Base-by-base conservation (phyloP, 2,113 vertebrate genomes). In the Motacilla tschutschensis region DNA sequence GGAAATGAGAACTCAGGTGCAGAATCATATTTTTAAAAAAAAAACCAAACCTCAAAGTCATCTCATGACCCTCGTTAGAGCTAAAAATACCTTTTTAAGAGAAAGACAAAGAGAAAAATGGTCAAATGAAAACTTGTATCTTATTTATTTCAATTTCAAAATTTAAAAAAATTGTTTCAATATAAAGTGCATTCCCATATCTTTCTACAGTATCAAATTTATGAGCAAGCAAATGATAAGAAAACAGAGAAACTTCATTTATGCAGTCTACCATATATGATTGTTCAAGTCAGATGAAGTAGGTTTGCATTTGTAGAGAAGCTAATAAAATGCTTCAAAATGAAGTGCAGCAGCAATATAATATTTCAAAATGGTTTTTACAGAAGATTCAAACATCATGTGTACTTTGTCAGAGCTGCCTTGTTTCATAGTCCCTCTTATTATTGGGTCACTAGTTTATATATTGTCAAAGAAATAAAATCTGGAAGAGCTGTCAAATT, bases 381-480 rank as follows among this genome's bases (percentile, higher is more conserved):
- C 17, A 47, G 26, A 55, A 64, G 40, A 26, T 79, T 86, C 57
- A 84, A 71, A 66, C 12, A 66, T 44, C 19, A 24, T 13, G 17
- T 69, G 28, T 59, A 58, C 13, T 72, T 79, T 77, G 57, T 76
- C 86, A 93, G 74, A 94, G 51, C 33, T 79, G 33, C 55, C 74
- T 83, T 80, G 69, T 84, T 91, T 82, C 54, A 14, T 43, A 69
- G 9, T 46, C 18, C 16, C 29, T 50, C 9, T 36, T 90, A 65
- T 67, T 81, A 66, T 19, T 72, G 44, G 31, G 54, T 81, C 59
- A 46, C 29, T 71, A 53, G 44, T 63, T 88, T 80, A 74, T 85
- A 88, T 86, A 86, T 28, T 69, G 88, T 76, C 53, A 77, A 88
- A 89, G 36, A 90, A 84, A 76, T 50, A 28, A 83, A 83, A 90